Base-by-base conservation (phyloP, 2,113 vertebrate species). In the Cyprinodon variegatus region DNA sequence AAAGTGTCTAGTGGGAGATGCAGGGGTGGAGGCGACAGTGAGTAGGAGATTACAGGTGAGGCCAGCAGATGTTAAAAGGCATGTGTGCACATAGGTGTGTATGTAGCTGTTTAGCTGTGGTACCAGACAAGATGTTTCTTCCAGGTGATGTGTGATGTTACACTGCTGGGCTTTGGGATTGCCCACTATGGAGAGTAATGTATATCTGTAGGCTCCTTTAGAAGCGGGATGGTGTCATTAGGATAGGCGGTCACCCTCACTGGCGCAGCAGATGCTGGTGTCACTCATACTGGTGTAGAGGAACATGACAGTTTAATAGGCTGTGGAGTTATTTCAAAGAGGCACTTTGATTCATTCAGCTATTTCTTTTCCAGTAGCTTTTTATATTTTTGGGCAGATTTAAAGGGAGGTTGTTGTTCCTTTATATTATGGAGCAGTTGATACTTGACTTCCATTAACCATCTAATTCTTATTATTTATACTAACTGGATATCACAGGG, bases 1-100 rank as follows among this genome's bases (percentile, higher is more conserved):
- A 96, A 93, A 91, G 77, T 70, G 86, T 89, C 91, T 84, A 79
- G 72, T 50, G 4, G 11, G 85, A 93, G 84, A 80, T 22, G 76
- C 88, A 86, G 91, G 91, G 17, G 87, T 84, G 70, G 89, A 79
- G 13, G 20, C 77, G 93, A 84, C 85, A 90, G 89, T 71, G 72
- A 83, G 76, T 72, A 91, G 93, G 77, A 83, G 81, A 77, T 89
- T 61, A 50, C 67, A 73, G 86, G 76, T 68, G 76, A 70, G 66
- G 69, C 69, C 22, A 50, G 79, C 79, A 85, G 84, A 86, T 89
- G 84, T 78, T 72, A 64, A 78, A 74, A 65, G 73, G 45, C 75
- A 74, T 11, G 66, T 76, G 70, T 83, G 80, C 57, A 20, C 36
- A 65, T n/a, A 84, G 71, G 77, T 82, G 67, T 74, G 77, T 37